Evolutionary conservation across 2,113 vertebrate genomes (phyloP).

Genomic region (Tor tambroides): DNA sequence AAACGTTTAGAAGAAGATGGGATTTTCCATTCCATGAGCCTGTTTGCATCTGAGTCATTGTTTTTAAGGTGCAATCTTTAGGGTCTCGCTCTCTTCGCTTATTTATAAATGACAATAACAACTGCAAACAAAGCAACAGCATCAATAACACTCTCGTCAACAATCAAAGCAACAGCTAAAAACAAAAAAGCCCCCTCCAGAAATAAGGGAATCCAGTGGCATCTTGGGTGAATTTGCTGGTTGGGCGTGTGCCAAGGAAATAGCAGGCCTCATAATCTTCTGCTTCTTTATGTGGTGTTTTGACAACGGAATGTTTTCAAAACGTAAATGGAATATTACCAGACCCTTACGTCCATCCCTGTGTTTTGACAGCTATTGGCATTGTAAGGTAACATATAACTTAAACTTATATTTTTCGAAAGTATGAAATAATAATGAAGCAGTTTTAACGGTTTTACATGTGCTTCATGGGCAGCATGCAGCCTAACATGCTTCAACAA

Average conservation of each 20-base stretch:
- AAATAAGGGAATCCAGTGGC: neutral
- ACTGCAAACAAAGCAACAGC: neutral
- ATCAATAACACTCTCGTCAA: neutral
- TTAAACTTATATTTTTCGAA: neutral
- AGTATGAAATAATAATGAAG: no score
- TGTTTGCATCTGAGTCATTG: neutral
- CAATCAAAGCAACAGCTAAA: neutral
- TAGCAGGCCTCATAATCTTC: neutral
- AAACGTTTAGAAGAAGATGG: neutral
- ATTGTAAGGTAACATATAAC: neutral
- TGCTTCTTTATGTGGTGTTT: constrained; percentile 20
- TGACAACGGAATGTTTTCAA: neutral
- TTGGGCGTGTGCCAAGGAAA: constrained; percentile 37
- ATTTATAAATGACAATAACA: neutral
- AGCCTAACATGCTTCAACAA: neutral
- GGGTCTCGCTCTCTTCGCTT: neutral
- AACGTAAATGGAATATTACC: constrained; percentile 26
- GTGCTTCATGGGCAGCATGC: neutral
- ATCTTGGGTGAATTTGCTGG: constrained; percentile 49
- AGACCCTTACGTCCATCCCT: neutral
- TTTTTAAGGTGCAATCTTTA: constrained; percentile 5
- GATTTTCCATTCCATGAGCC: neutral
- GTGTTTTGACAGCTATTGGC: neutral
- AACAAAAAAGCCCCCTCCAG: constrained; percentile 23
- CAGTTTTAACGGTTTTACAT: no score